Evolutionary conservation across 2,888 invertebrate genomes (phyloP), one percentile per base, ranked within the genome.

Genomic region (Andrena flavipes): DNA sequence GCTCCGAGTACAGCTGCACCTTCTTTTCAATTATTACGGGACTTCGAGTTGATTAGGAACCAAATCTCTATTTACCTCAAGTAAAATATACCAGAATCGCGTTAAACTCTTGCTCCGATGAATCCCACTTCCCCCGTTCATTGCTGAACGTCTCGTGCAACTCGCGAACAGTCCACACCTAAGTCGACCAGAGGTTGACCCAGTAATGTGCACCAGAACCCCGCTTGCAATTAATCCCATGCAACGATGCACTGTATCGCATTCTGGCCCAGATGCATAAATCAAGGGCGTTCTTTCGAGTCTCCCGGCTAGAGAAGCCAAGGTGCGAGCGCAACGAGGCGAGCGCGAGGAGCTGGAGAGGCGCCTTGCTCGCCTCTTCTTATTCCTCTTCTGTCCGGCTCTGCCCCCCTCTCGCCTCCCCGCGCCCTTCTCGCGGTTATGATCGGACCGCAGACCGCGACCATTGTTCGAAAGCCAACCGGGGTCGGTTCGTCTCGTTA

Each of bases 401-500:
- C 56, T 20, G 33, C 67, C 54, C 23, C 60, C 60, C 54, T 69
- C 26, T 23, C 54, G 33, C 56, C 35, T 54, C 26, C 26, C 51
- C 54, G 60, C 54, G 60, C 54, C 51, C 74, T 75, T 83, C 87
- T 72, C 85, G 88, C 87, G 89, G 90, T 90, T 91, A 91, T 91
- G 91, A 91, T 90, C 89, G 87, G 78, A 85, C 84, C 88, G 84
- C 85, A 84, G 84, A 82, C 85, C 85, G 83, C 88, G 89, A 90
- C 89, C 88, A 92, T 92, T 91, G 91, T 91, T 91, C 91, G 88
- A 83, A 75, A 85, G 85, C 75, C 78, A 73, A 79, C 75, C 78
- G 69, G 83, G 82, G 82, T 88, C 83, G 89, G 89, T 89, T 90
- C 90, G 87, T 91, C 91, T 91, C 91, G 91, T 91, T 91, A 91